Evolutionary conservation across 2,797 vertebrate genomes (phyloP), one percentile per base, ranked within the genome.

Genomic region (Pantherophis vulpinus): DNA sequence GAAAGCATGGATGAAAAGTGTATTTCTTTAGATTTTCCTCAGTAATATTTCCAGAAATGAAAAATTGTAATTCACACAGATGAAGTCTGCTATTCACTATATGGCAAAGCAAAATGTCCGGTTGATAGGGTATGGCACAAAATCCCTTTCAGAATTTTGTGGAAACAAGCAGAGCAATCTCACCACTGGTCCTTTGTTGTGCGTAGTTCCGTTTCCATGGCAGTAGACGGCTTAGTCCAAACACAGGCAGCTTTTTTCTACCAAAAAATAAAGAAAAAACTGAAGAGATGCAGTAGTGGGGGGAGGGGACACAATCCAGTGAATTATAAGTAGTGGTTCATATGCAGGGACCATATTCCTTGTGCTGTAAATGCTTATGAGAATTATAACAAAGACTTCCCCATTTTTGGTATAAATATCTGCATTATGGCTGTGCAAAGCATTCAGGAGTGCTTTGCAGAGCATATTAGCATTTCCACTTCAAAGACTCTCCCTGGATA

Each of bases 171-270:
- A 93, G 91, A 95, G 89, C 90, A 95, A 93, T 94, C 92, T 94
- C 92, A 86, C 88, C 96, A 95, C 95, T 97, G 97, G 93, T 94
- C 91, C 94, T 95, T 95, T 87, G 93, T 94, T 95, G 95, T 95
- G 96, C 94, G 91, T 95, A 94, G 59, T 94, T 96, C 95, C 95
- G 97, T 97, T 97, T 97, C 97, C 97, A 97, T 97, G 97, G 96
- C 96, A 97, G 95, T 97, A 97, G 97, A 97, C 96, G 93, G 96
- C 94, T 97, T 95, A 89, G 93, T 94, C 94, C 95, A 95, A 95
- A 96, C 96, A 96, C 94, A 96, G 94, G 95, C 95, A 96, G 95
- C 95, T 94, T 96, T 96, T 93, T 94, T 96, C 95, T 96, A 95
- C 79, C 20, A 94, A 95, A 96, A 91, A 92, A 96, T 87, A 96